phyloP scores from a whole-genome alignment of 2,113 vertebrate species.

The Pelusios castaneus region DNA sequence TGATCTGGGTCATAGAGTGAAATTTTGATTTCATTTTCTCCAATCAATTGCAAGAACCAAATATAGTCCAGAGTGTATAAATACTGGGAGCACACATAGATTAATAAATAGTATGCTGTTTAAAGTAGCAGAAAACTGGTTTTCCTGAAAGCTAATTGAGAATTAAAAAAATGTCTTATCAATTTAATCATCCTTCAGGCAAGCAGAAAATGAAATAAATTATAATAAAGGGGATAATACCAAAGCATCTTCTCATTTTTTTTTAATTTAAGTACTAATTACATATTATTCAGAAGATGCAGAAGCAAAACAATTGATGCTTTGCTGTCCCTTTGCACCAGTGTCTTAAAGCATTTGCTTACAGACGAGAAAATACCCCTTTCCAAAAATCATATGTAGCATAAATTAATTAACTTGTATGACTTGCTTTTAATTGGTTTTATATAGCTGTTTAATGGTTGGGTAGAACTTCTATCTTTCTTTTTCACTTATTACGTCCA shows the following conservation, averaged over 20 bases:
- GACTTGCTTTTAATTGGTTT: background rate
- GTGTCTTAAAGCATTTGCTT: background rate
- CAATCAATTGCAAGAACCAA: background rate
- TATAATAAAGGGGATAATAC: conserved; percentile 21
- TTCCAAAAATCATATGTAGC: background rate
- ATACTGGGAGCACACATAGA: background rate
- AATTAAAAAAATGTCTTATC: conserved; percentile 51
- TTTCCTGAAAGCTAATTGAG: conserved; percentile 39
- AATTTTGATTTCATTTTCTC: conserved; percentile 11
- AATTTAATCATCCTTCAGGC: conserved; percentile 29
- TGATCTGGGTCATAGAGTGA: background rate
- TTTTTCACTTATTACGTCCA: background rate
- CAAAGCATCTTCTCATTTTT: background rate
- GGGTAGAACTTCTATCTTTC: background rate
- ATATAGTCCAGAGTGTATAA: conserved; percentile 1
- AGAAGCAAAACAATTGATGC: background rate
- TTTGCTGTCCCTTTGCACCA: conserved; percentile 23
- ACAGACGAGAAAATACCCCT: conserved; percentile 6
- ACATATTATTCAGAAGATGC: conserved; percentile 20
- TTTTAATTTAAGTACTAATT: conserved; percentile 43
- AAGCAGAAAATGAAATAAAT: conserved; percentile 6
- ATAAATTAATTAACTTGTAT: background rate
- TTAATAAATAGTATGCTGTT: conserved; percentile 1
- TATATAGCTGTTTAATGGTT: background rate
- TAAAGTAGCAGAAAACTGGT: conserved; percentile 29